These are phyloP conservation scores for Rhagophthalmus giganteus DNA, from an alignment of 2,888 invertebrate genomes.

Conservation along the genomic window DNA sequence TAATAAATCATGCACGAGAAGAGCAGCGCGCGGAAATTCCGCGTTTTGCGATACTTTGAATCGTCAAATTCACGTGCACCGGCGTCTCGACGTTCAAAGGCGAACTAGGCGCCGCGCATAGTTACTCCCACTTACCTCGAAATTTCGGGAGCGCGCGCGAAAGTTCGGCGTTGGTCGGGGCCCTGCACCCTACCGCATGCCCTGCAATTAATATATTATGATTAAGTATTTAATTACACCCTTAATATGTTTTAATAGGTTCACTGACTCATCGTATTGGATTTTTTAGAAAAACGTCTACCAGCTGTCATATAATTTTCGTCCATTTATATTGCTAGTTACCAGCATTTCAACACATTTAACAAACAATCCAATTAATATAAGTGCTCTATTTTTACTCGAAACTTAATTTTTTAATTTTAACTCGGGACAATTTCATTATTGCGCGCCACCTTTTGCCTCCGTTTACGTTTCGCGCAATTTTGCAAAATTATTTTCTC, in stretches of 20 bases:
- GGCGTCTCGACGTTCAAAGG: constrained; percentile 40
- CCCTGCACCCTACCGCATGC: constrained; percentile 52
- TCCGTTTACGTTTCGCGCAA: background rate
- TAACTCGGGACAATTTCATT: constrained; percentile 1
- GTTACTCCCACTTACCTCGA: constrained; percentile 36
- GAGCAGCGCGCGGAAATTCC: constrained; percentile 10
- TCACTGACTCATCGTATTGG: constrained; percentile 43
- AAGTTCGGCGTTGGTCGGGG: constrained; percentile 43
- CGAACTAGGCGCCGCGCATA: constrained; percentile 39
- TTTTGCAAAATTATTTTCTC: background rate
- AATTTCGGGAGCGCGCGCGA: constrained; percentile 37
- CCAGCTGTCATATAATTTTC: constrained; percentile 19
- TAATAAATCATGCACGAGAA: constrained; percentile 19
- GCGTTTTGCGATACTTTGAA: constrained; percentile 10
- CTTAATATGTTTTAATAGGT: constrained; percentile 48
- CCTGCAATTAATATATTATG: constrained; percentile 55
- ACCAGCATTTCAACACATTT: constrained; percentile 20
- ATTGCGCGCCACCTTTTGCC: constrained; percentile 5
- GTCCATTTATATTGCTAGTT: constrained; percentile 1
- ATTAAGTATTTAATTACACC: constrained; percentile 54
- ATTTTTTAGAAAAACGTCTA: constrained; percentile 28
- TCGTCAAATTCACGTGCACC: constrained; percentile 15
- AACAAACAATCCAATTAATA: constrained; percentile 15
- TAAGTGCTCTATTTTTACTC: constrained; percentile 15
- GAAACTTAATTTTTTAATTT: constrained; percentile 9